Evolutionary conservation across 2,113 vertebrate species (phyloP).

Genomic region (Gobiocypris rarus): DNA sequence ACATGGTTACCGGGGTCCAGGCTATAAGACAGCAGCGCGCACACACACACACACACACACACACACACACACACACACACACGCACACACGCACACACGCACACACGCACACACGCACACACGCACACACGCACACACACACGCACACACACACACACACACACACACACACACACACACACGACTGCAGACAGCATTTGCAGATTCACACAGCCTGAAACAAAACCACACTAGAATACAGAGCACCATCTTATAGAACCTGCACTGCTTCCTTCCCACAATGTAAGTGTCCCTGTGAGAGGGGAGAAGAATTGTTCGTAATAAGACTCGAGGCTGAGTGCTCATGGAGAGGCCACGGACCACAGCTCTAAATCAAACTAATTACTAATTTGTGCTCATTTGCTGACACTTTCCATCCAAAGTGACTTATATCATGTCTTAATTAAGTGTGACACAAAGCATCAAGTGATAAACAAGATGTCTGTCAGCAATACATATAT

Average conservation of each 20-base stretch:
- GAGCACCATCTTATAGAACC: neutral
- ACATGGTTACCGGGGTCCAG: constrained; percentile 61
- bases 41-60: constrained; percentile 2
- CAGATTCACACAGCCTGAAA: constrained; percentile 7
- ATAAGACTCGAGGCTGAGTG: neutral
- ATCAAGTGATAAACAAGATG: neutral
- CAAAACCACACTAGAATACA: constrained; percentile 28
- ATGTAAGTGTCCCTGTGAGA: neutral
- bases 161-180: constrained; percentile 7
- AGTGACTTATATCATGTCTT: neutral
- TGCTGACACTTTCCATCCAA: constrained; percentile 9
- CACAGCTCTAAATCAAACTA: constrained; percentile 11
- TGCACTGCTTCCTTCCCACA: neutral
- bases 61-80: neutral
- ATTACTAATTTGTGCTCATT: constrained; percentile 24
- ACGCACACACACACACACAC: constrained; percentile 2
- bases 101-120: constrained; percentile 11
- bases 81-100: neutral
- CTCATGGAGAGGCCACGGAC: neutral
- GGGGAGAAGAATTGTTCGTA: neutral
- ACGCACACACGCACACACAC: neutral
- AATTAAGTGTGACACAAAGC: neutral
- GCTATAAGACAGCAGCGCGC: constrained; percentile 17
- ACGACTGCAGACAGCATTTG: neutral
- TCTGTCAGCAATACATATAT: neutral